Base-by-base conservation (phyloP, 2,113 vertebrate genomes). In the Poeciliopsis retropinna region DNA sequence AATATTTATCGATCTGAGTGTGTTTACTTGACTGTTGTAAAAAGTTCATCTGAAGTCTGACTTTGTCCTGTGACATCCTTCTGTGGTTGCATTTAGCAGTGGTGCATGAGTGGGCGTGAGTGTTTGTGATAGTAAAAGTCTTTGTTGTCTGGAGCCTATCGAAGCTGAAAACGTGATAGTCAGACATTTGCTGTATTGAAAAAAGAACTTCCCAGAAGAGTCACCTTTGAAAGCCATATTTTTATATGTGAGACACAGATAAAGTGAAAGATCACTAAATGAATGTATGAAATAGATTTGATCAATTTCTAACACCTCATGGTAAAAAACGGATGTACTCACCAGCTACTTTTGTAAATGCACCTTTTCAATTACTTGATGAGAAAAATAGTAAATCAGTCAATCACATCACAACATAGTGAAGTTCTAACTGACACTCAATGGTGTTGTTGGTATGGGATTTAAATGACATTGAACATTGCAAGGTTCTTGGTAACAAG, bases 201-300 rank as follows among this genome's bases (percentile, higher is more conserved):
- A 54, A 82, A 87, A 86, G 34, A 88, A 75, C 61, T 31, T 61
- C 54, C 67, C 15, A 25, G 7, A 72, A 29, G 32, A 67, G 15
- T 73, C 85, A 89, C 74, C 87, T 86, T 89, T 86, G 87, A 60
- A 64, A 70, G 29, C n/a, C 22, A 74, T 64, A 22, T n/a, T 62
- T 64, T 79, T 75, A 81, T 12, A 44, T 25, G 65, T 47, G 5
- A 44, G 25, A 29, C 13, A 32, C 31, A 70, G 73, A 85, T 81
- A 75, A 77, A 34, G 25, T 8, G 57, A 31, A 78, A 64, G 39
- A 22, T 54, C 6, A 72, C 57, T 70, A 54, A 67, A 41, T 41
- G n/a, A 37, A 71, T 15, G 9, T 70, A 63, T 64, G 41, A 14
- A 64, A n/a, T 39, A 72, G 65, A 14, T 60, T 12, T 69, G 44